phyloP scores from a whole-genome alignment of 2,888 invertebrate genomes.

The Oegoconia quadripuncta region DNA sequence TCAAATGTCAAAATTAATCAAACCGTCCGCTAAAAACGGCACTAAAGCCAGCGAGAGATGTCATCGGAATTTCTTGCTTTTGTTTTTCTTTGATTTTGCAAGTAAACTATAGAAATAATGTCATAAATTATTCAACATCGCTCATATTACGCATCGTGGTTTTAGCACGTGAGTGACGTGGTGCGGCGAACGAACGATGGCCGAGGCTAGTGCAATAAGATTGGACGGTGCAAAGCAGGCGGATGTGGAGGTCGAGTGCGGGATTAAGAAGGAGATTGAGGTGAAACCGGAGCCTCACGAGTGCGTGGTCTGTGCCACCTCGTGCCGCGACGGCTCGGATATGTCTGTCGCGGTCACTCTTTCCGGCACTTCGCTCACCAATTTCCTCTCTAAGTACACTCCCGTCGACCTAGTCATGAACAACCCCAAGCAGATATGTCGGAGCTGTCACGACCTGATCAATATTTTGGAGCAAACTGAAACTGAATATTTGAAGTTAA shows the following conservation, averaged over 20 bases:
- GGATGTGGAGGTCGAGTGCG: slow-evolving; percentile 28
- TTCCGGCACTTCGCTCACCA: slow-evolving; percentile 42
- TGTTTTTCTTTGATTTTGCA: slow-evolving; percentile 15
- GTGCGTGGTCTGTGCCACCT: slow-evolving; percentile 53
- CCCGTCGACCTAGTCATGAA: slow-evolving; percentile 35
- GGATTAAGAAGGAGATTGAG: slow-evolving; percentile 46
- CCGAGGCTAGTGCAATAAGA: slow-evolving; percentile 52
- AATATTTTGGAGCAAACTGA: slow-evolving; percentile 62
- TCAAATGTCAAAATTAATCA: no score
- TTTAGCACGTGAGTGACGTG: background rate
- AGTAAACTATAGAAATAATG: background rate
- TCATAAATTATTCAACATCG: background rate
- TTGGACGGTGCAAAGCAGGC: slow-evolving; percentile 35
- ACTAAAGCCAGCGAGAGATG: background rate
- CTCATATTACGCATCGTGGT: background rate
- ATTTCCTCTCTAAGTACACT: slow-evolving; percentile 49
- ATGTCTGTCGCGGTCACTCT: slow-evolving; percentile 41
- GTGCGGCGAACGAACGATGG: slow-evolving; percentile 30
- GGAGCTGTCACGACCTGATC: slow-evolving; percentile 55
- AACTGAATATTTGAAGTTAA: slow-evolving; percentile 55
- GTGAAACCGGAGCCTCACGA: slow-evolving; percentile 58
- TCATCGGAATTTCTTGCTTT: slow-evolving; percentile 7
- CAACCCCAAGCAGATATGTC: slow-evolving; percentile 47
- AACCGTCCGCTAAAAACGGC: background rate
- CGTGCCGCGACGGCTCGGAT: slow-evolving; percentile 42